These are phyloP conservation scores for Danio jaintianensis DNA, from an alignment of 2,797 vertebrate species.

Conservation along the genomic window DNA sequence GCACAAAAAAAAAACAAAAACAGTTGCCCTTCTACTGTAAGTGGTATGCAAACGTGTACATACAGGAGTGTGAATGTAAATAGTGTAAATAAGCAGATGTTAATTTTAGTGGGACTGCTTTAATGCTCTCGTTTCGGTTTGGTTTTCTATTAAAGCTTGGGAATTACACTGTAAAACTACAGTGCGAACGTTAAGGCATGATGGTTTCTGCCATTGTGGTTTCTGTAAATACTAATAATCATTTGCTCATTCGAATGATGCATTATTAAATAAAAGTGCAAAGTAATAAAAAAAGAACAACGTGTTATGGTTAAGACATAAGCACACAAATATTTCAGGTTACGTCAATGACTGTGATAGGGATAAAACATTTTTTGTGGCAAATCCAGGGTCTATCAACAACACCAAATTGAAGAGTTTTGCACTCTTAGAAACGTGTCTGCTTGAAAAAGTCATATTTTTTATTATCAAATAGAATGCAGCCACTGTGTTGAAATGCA, in stretches of 20 bases:
- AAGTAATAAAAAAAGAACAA: constrained; percentile 39
- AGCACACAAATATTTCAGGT: constrained; percentile 62
- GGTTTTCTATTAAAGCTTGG: constrained; percentile 61
- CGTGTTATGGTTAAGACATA: constrained; percentile 56
- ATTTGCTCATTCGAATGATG: constrained; percentile 23
- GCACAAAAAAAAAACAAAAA: constrained; percentile 70
- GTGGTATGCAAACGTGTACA: constrained; percentile 69
- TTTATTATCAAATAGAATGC: constrained; percentile 9
- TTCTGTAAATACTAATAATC: constrained; percentile 50
- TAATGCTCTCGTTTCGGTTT: constrained; percentile 67
- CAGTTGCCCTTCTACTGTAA: constrained; percentile 67
- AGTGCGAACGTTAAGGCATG: constrained; percentile 65
- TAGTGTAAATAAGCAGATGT: constrained; percentile 78
- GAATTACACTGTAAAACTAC: constrained; percentile 63
- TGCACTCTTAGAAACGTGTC: constrained; percentile 20
- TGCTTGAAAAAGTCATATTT: constrained; percentile 16
- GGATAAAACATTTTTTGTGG: constrained; percentile 20
- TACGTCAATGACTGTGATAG: constrained; percentile 29
- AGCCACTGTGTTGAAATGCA: constrained; percentile 30
- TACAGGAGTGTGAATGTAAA: constrained; percentile 73
- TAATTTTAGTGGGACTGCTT: constrained; percentile 71
- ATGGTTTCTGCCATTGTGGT: constrained; percentile 53
- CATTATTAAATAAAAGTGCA: constrained; percentile 23
- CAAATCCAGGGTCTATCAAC: constrained; percentile 46
- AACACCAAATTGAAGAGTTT: constrained; percentile 37